Evolutionary conservation across 2,113 vertebrate species (phyloP).

Genomic region (Tursiops truncatus): DNA sequence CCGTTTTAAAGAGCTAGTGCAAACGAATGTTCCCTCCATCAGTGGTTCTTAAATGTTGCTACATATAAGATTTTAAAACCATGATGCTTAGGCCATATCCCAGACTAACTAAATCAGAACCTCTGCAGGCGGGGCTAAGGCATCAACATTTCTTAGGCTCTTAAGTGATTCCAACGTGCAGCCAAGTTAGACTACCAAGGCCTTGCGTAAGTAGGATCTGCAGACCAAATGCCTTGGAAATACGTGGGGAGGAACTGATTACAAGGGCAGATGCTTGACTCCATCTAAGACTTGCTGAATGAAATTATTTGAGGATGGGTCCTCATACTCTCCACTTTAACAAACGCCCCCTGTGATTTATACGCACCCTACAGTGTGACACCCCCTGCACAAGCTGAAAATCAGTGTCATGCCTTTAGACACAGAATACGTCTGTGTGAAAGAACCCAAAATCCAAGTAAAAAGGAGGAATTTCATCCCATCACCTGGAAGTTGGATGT

Average conservation of each 20-base stretch:
- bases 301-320: background rate
- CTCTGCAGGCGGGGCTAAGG: background rate
- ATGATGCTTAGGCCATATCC: background rate
- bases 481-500: background rate
- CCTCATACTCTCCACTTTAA: background rate
- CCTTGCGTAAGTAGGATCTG: background rate
- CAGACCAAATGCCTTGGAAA: background rate
- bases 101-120: background rate
- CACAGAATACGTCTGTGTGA: background rate
- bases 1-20: constrained; percentile 50
- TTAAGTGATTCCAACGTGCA: background rate
- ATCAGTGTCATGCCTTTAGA: background rate
- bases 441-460: background rate
- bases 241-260: background rate
- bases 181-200: background rate
- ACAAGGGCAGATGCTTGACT: background rate
- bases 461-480: background rate
- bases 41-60: background rate
- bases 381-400: background rate
- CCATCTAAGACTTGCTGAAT: background rate
- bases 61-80: background rate
- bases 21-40: background rate
- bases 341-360: background rate
- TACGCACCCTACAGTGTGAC: background rate
- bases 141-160: background rate